Conservation (phyloP, 2,888 invertebrate genomes). For the Cheilosia pagana region DNA sequence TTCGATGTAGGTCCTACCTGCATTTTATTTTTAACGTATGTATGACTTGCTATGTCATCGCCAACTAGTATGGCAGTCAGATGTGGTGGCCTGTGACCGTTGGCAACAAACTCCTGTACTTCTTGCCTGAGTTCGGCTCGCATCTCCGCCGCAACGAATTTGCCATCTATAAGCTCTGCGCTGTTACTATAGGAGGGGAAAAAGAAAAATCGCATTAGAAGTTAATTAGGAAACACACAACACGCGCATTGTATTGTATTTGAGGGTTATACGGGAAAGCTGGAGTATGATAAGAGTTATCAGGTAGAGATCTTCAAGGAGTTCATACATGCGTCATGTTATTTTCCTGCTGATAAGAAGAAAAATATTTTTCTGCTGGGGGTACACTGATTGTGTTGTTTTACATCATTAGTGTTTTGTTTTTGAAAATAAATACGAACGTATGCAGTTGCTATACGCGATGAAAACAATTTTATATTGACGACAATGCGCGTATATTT, state of each 20-base stretch:
- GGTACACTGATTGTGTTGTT: constrained; percentile 41
- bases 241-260: not conserved
- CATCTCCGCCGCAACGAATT: constrained; percentile 87
- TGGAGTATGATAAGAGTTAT: not conserved
- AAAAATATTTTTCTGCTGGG: constrained; percentile 60
- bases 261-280: too few relatives aligned
- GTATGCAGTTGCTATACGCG: constrained; percentile 11
- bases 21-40: constrained; percentile 91
- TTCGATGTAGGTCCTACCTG: constrained; percentile 76
- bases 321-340: not conserved
- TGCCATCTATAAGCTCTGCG: constrained; percentile 89
- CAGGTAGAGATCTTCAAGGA: not conserved
- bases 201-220: not conserved
- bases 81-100: constrained; percentile 87
- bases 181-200: constrained; percentile 28
- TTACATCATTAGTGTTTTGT: not conserved
- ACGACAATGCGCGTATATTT: not conserved
- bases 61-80: constrained; percentile 92
- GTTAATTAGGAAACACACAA: not conserved
- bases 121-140: constrained; percentile 86
- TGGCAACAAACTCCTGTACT: constrained; percentile 86
- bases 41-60: constrained; percentile 91
- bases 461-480: constrained; percentile 10
- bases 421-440: constrained; percentile 1
- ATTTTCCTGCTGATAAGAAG: constrained; percentile 36